phyloP scores from a whole-genome alignment of 2,797 vertebrate genomes.

The Catharus ustulatus region DNA sequence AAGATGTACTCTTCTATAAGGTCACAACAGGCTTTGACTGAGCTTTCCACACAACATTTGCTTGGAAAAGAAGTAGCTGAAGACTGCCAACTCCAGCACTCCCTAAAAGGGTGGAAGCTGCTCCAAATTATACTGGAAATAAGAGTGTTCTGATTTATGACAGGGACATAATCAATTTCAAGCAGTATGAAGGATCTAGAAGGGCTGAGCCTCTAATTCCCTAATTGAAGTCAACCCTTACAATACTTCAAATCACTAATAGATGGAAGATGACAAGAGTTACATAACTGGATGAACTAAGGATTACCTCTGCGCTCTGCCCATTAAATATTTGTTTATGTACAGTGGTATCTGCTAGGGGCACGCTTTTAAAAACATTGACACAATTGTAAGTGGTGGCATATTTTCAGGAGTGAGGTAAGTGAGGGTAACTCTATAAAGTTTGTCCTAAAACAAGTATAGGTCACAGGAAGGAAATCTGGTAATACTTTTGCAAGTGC shows the following conservation, averaged over 20 bases:
- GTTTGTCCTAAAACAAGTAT: not conserved
- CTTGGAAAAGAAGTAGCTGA: conserved; percentile 2
- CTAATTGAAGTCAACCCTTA: not conserved
- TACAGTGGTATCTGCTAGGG: not conserved
- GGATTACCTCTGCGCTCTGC: not conserved
- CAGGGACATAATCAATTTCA: not conserved
- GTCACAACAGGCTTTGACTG: not conserved
- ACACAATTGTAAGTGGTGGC: not conserved
- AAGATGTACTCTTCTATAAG: not conserved
- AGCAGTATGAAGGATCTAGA: not conserved
- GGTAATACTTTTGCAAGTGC: not conserved
- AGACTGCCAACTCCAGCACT: not conserved
- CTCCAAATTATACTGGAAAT: conserved; percentile 4
- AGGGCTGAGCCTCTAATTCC: not conserved
- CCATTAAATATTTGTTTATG: not conserved
- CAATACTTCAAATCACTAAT: not conserved
- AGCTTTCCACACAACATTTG: not conserved
- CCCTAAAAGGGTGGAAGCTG: not conserved
- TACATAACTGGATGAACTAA: not conserved
- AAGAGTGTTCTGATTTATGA: conserved; percentile 10
- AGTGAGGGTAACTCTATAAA: not conserved
- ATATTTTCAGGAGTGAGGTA: not conserved
- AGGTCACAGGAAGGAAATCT: not conserved
- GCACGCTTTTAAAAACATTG: not conserved
- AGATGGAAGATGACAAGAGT: not conserved